phyloP scores from a whole-genome alignment of 2,797 vertebrate genomes.

The Sebastes melanostomus region DNA sequence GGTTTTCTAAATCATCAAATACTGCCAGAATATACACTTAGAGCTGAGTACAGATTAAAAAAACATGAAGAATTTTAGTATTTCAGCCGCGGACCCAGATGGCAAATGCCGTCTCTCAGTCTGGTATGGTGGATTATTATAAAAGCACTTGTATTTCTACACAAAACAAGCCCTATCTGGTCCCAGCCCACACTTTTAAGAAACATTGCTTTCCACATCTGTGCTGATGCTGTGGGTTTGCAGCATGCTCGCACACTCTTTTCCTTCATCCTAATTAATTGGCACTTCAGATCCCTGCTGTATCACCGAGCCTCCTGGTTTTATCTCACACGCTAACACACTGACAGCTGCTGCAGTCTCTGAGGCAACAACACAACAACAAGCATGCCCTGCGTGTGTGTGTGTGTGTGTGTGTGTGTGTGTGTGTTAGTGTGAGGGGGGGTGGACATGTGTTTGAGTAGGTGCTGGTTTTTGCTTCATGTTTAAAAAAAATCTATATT shows the following conservation, averaged over 20 bases:
- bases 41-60: background rate
- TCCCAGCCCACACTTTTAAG: constrained; percentile 9
- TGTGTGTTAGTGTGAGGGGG: background rate
- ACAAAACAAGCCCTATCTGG: background rate
- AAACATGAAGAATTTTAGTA: background rate
- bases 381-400: background rate
- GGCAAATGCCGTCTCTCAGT: background rate
- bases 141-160: background rate
- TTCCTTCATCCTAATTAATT: constrained; percentile 76
- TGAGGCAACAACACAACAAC: constrained; percentile 56
- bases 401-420: background rate
- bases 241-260: constrained; percentile 38
- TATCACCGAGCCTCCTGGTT: constrained; percentile 67
- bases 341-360: constrained; percentile 75
- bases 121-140: background rate
- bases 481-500: background rate
- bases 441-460: background rate
- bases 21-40: background rate
- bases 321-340: constrained; percentile 67
- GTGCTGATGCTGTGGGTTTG: constrained; percentile 41
- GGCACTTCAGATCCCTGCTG: constrained; percentile 72
- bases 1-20: background rate
- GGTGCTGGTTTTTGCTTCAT: background rate
- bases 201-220: constrained; percentile 39
- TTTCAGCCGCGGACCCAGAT: background rate